phyloP scores from a whole-genome alignment of 2,113 vertebrate species.

The Rafetus swinhoei region DNA sequence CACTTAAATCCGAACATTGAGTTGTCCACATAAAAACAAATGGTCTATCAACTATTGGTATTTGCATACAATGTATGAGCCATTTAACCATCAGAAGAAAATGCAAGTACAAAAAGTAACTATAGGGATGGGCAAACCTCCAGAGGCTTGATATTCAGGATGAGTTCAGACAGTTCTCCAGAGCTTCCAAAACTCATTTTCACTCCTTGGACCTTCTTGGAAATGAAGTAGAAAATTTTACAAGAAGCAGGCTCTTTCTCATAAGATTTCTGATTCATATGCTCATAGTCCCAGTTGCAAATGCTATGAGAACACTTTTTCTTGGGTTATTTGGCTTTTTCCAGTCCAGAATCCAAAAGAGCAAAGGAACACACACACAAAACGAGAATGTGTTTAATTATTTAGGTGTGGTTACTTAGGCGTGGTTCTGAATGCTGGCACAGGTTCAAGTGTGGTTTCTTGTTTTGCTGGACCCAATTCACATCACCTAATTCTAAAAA shows the following conservation, averaged over 20 bases:
- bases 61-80: neutral
- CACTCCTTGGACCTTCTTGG: neutral
- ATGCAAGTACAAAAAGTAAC: neutral
- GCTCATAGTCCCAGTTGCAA: neutral
- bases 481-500: neutral
- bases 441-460: neutral
- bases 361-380: neutral
- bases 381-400: neutral
- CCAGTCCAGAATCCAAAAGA: neutral
- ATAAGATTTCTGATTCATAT: neutral
- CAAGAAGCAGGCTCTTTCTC: neutral
- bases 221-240: neutral
- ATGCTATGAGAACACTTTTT: neutral
- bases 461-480: neutral
- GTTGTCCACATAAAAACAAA: neutral
- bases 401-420: neutral
- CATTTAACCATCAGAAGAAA: neutral
- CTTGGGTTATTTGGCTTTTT: neutral
- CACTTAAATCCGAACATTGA: neutral
- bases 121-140: neutral
- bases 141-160: neutral
- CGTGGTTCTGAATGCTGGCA: neutral
- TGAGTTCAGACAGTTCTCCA: neutral
- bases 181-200: neutral
- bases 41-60: neutral